Conservation (phyloP, 2,888 invertebrate species). For the Psylliodes chrysocephalus region DNA sequence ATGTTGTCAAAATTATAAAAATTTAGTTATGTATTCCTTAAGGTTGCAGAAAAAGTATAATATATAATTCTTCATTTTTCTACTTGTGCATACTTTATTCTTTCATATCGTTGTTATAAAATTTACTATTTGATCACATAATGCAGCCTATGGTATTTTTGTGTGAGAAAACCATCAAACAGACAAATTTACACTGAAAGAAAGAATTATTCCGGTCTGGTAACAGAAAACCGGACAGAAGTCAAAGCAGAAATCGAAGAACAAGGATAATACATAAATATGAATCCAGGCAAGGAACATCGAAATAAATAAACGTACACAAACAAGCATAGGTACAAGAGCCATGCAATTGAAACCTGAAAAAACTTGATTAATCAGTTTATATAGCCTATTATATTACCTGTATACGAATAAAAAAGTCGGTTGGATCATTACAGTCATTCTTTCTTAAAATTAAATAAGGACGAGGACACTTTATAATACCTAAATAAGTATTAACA, state of each 20-base stretch:
- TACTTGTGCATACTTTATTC: too few relatives aligned
- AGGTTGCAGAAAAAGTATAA: too few relatives aligned
- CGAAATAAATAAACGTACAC: background rate
- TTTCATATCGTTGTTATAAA: too few relatives aligned
- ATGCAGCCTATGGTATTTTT: too few relatives aligned
- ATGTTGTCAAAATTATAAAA: too few relatives aligned
- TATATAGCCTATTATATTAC: constrained; percentile 1
- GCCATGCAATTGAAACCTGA: background rate
- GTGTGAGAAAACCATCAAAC: background rate
- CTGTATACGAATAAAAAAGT: background rate
- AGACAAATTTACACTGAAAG: too few relatives aligned
- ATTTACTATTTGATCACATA: too few relatives aligned
- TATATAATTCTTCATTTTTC: too few relatives aligned
- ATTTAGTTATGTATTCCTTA: too few relatives aligned
- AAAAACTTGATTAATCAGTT: constrained; percentile 5
- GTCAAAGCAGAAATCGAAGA: background rate
- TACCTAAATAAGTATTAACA: too few relatives aligned
- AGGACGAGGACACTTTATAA: too few relatives aligned
- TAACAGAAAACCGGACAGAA: background rate
- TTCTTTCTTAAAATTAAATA: too few relatives aligned
- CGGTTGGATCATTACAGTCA: background rate
- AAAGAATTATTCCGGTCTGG: background rate
- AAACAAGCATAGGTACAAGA: background rate
- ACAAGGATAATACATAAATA: constrained; percentile 1
- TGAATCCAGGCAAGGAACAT: background rate